These are phyloP conservation scores for Drosophila nasuta DNA, from an alignment of 1,140 invertebrate genomes.

Conservation along the genomic window DNA sequence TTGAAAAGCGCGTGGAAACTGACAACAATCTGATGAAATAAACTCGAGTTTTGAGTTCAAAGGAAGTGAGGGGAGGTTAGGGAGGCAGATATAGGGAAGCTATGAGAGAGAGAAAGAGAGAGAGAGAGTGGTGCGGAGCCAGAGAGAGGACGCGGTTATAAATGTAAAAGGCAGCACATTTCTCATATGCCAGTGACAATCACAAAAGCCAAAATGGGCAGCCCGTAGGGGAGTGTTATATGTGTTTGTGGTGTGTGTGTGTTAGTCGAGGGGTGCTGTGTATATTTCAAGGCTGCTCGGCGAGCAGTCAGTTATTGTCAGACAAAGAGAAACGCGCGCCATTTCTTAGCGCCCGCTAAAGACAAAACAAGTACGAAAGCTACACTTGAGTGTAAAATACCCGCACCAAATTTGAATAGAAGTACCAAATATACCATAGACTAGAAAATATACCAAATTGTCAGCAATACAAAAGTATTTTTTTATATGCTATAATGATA, in stretches of 20 bases:
- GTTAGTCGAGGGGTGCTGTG: conserved; percentile 1
- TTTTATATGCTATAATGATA: no score
- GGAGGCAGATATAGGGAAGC: background rate
- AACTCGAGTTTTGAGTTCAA: conserved; percentile 7
- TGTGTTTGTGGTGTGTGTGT: conserved; percentile 18
- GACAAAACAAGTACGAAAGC: no score
- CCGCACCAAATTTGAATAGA: no score
- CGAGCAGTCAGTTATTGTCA: conserved; percentile 22
- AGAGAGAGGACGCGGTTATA: conserved; percentile 26
- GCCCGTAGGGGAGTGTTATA: conserved; percentile 9
- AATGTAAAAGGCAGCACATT: conserved; percentile 66
- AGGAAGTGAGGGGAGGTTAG: background rate
- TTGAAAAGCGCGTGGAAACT: conserved; percentile 38
- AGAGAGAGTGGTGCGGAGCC: background rate
- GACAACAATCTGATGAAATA: conserved; percentile 65
- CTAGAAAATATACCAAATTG: no score
- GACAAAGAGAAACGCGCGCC: conserved; percentile 50
- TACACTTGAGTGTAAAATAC: no score
- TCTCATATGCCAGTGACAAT: conserved; percentile 58
- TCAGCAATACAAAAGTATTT: no score
- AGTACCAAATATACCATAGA: no score
- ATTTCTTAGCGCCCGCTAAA: background rate
- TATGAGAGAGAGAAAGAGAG: conserved; percentile 29
- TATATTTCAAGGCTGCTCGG: conserved; percentile 46
- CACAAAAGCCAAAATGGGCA: conserved; percentile 49